Percentiles rank a stretch among this genome's conserved stretches.
Conservation (phyloP, 2,113 vertebrate species). For the Hippocampus comes region DNA sequence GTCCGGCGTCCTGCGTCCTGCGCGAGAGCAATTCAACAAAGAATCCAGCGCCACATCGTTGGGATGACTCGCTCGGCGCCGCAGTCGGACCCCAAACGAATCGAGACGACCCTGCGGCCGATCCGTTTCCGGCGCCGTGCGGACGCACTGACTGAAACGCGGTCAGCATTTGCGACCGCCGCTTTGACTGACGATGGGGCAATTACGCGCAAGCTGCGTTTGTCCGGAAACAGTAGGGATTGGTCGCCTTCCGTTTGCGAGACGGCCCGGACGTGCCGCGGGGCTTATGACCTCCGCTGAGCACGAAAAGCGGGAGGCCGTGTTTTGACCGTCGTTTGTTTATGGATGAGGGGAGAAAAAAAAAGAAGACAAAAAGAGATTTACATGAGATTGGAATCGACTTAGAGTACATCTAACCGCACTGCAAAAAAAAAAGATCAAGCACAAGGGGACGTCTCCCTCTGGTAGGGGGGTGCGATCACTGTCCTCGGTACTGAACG, state of each 20-base stretch:
- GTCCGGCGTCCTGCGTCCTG: neutral
- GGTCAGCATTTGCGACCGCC: too few species aligned
- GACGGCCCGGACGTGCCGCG: neutral
- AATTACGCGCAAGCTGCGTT: conserved; percentile 12
- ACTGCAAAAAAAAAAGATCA: too few species aligned
- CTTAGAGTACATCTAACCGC: too few species aligned
- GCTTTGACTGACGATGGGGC: conserved; percentile 18
- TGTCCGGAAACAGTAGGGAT: neutral
- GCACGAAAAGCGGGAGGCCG: neutral
- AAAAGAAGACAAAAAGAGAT: too few species aligned
- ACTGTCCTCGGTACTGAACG: too few species aligned
- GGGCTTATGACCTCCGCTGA: neutral
- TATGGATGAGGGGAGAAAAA: neutral
- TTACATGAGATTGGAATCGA: too few species aligned
- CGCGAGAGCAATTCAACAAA: neutral
- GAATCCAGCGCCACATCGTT: neutral
- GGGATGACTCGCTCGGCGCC: too few species aligned
- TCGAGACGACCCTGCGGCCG: neutral
- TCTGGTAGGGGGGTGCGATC: too few species aligned
- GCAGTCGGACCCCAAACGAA: neutral
- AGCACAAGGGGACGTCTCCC: too few species aligned
- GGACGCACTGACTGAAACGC: too few species aligned
- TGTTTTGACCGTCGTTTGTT: neutral
- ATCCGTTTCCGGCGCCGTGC: neutral
- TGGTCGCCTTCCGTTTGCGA: neutral